A percentile compares a stretch with the other conserved stretches of the same genome.
phyloP scores from a whole-genome alignment of 2,113 vertebrate species.

The Xenus cinereus region DNA sequence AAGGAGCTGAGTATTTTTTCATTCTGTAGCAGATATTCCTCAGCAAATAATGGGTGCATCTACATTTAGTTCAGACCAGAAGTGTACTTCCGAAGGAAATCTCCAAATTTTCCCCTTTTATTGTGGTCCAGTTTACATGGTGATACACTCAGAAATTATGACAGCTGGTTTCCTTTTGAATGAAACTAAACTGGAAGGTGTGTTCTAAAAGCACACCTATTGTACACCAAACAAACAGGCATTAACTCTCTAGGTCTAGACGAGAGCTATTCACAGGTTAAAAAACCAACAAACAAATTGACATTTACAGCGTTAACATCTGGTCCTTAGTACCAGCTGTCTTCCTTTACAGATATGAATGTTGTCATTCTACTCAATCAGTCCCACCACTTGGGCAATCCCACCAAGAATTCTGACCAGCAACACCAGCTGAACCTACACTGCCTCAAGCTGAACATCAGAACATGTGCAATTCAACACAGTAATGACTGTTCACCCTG shows the following conservation, averaged over 20 bases:
- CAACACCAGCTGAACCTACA: not conserved
- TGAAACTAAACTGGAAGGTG: not conserved
- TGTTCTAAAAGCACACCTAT: not conserved
- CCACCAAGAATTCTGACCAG: not conserved
- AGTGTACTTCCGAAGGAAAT: not conserved
- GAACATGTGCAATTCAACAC: not conserved
- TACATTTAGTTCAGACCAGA: not conserved
- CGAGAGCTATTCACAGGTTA: not conserved
- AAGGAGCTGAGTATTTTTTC: not conserved
- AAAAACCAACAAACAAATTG: not conserved
- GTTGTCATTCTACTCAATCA: not conserved
- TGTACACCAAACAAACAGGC: not conserved
- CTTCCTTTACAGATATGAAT: not conserved
- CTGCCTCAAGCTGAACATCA: not conserved
- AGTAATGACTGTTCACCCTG: not conserved
- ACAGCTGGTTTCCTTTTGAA: not conserved
- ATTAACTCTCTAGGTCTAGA: not conserved
- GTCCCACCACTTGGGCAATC: not conserved
- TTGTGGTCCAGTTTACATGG: not conserved
- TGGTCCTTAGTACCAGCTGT: not conserved
- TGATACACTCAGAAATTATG: not conserved
- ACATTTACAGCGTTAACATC: not conserved
- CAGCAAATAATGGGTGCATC: not conserved
- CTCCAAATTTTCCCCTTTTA: not conserved
- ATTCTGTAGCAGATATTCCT: not conserved